These are phyloP conservation scores for Graphium colonna DNA, from an alignment of 2,888 invertebrate species.

Conservation along the genomic window DNA sequence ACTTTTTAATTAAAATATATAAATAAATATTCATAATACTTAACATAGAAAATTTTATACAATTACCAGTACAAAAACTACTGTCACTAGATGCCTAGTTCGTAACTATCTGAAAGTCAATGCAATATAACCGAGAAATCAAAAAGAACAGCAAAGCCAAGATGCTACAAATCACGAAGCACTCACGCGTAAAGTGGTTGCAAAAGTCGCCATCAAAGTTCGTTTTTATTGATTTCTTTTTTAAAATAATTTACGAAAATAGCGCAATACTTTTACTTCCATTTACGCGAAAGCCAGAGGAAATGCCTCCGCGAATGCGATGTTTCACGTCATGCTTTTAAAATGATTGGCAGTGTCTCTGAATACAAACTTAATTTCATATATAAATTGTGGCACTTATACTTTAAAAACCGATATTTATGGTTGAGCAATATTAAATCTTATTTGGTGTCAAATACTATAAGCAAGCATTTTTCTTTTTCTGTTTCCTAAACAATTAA, in stretches of 20 bases:
- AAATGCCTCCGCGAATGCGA: conserved; percentile 31
- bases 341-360: conserved; percentile 33
- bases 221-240: conserved; percentile 59
- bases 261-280: conserved; percentile 55
- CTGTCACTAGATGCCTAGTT: too few species aligned
- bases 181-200: conserved; percentile 69
- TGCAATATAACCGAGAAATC: conserved; percentile 34
- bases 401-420: conserved; percentile 1
- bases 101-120: conserved; percentile 15
- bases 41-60: too few species aligned
- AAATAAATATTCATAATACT: conserved; percentile 11
- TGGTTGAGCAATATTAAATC: too few species aligned
- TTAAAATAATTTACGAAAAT: conserved; percentile 61
- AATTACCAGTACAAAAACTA: too few species aligned
- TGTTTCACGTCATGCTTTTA: conserved; percentile 36
- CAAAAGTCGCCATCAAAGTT: conserved; percentile 49
- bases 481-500: too few species aligned
- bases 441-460: too few species aligned
- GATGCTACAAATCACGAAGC: conserved; percentile 60
- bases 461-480: too few species aligned
- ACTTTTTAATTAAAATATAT: not conserved
- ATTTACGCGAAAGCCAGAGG: conserved; percentile 50
- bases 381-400: conserved; percentile 26
- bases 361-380: conserved; percentile 31
- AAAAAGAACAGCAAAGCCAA: conserved; percentile 39